Evolutionary conservation across 2,888 invertebrate species (phyloP).

Genomic region (Orthosia gracilis): DNA sequence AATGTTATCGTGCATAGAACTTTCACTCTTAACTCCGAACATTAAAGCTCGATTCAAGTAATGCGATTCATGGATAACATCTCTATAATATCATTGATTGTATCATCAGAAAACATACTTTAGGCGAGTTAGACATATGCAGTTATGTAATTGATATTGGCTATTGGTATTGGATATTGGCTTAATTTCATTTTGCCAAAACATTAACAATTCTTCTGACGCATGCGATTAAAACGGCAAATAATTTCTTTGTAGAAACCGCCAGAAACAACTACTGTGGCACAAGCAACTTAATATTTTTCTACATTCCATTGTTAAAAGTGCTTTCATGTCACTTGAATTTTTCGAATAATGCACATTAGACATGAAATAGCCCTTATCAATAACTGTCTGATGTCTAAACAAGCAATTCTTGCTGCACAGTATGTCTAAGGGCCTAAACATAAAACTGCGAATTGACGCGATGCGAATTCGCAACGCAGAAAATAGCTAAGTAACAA

Average conservation of each 20-base stretch:
- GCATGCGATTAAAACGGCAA: too few relatives aligned
- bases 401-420: conserved; percentile 19
- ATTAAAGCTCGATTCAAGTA: conserved; percentile 33
- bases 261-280: too few relatives aligned
- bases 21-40: conserved; percentile 50
- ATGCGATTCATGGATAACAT: conserved; percentile 18
- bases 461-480: too few relatives aligned
- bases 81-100: conserved; percentile 39
- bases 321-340: too few relatives aligned
- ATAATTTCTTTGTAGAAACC: too few relatives aligned
- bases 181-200: too few relatives aligned
- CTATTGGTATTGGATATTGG: neutral
- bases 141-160: neutral
- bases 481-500: too few relatives aligned
- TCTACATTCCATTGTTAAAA: too few relatives aligned
- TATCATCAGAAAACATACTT: conserved; percentile 29
- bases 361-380: neutral
- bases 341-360: too few relatives aligned
- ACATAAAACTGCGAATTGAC: too few relatives aligned
- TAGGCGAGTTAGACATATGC: conserved; percentile 38
- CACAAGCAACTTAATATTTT: too few relatives aligned
- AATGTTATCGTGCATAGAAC: conserved; percentile 49
- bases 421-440: neutral
- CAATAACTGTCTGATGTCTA: conserved; percentile 25
- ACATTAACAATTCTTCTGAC: too few relatives aligned